Evolutionary conservation across 2,797 vertebrate species (phyloP).

Genomic region (Pantherophis vulpinus): DNA sequence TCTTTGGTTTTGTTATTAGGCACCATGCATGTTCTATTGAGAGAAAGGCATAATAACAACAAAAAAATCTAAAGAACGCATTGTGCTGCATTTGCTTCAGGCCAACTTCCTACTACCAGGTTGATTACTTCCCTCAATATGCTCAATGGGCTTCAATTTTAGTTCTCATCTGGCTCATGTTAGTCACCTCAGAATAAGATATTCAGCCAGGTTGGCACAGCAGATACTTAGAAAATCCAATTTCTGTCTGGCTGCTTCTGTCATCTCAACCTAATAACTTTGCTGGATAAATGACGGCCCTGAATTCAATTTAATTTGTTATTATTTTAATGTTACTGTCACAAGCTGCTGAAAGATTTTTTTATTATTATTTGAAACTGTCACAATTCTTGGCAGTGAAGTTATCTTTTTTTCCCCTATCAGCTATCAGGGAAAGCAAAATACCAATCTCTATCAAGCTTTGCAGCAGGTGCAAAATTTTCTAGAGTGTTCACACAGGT

Average conservation of each 20-base stretch:
- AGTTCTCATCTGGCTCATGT: not conserved
- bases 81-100: not conserved
- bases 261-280: conserved; percentile 50
- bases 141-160: not conserved
- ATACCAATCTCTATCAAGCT: conserved; percentile 38
- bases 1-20: not conserved
- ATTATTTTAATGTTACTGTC: conserved; percentile 53
- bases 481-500: conserved; percentile 15
- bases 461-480: conserved; percentile 17
- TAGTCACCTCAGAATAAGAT: not conserved
- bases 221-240: conserved; percentile 54
- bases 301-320: conserved; percentile 24
- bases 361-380: conserved; percentile 39
- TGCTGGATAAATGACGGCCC: conserved; percentile 47
- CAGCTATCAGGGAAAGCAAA: conserved; percentile 36
- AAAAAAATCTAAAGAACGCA: not conserved
- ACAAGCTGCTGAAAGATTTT: conserved; percentile 43
- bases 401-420: conserved; percentile 38
- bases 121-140: not conserved
- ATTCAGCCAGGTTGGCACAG: conserved; percentile 45
- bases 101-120: not conserved
- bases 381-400: conserved; percentile 46
- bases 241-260: conserved; percentile 45
- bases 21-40: not conserved
- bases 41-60: not conserved